A percentile compares a stretch with the other conserved stretches of the same genome.
Evolutionary conservation across 53 echinoderm and acorn worm genomes (phyloP).

Genomic region (Holothuria leucospilota): DNA sequence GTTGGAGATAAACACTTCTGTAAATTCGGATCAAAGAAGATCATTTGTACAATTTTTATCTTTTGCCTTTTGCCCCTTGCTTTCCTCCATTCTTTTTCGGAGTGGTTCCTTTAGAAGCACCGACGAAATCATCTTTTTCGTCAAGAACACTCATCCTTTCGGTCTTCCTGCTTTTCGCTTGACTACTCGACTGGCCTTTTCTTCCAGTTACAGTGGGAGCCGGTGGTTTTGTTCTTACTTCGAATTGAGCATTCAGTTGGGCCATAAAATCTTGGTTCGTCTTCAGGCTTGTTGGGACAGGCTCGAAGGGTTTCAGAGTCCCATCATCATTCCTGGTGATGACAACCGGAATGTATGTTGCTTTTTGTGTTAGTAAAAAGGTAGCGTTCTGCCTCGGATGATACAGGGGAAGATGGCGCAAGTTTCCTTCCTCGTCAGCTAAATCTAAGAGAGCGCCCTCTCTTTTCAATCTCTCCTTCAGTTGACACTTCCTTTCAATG

Average conservation of each 20-base stretch:
- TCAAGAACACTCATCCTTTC: conserved; percentile 15
- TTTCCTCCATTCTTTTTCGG: conserved; percentile 6
- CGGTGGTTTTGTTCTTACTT: not conserved
- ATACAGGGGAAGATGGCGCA: conserved; percentile 5
- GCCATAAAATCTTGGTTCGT: conserved; percentile 25
- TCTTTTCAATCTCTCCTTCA: not conserved
- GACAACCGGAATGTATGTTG: conserved; percentile 33
- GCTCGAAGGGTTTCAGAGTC: not conserved
- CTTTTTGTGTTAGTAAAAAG: conserved; percentile 13
- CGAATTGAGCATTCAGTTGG: conserved; percentile 39
- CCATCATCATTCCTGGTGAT: conserved; percentile 41
- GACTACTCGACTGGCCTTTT: not conserved
- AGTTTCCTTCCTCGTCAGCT: conserved; percentile 33
- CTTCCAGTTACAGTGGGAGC: not conserved
- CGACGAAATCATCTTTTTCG: conserved; percentile 6
- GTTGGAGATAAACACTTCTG: too few species aligned
- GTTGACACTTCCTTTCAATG: conserved; percentile 13
- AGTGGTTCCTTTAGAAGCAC: not conserved
- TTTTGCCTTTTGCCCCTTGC: conserved; percentile 11
- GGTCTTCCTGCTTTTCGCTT: not conserved
- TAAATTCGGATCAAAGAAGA: too few species aligned
- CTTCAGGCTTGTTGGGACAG: conserved; percentile 22
- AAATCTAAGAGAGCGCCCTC: conserved; percentile 30
- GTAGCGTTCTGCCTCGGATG: conserved; percentile 37
- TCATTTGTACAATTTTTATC: not conserved